These are phyloP conservation scores for Acrossocheilus fasciatus DNA, from an alignment of 2,797 vertebrate genomes.

Conservation along the genomic window DNA sequence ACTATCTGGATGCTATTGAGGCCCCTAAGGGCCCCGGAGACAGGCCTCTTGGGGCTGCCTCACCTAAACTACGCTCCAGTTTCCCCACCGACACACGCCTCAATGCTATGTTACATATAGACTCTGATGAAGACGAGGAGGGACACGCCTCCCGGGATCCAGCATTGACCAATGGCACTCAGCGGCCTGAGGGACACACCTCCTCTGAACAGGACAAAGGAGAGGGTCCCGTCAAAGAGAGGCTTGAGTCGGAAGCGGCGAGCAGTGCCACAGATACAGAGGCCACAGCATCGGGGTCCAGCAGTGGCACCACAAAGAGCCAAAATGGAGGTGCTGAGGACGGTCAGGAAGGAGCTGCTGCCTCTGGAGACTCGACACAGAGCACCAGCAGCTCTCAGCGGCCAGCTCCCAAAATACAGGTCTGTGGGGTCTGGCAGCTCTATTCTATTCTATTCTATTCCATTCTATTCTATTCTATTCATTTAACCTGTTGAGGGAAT, in stretches of 20 bases:
- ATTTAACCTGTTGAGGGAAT: not conserved
- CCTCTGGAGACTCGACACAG: constrained; percentile 54
- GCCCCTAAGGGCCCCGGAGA: constrained; percentile 75
- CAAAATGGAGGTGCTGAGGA: constrained; percentile 45
- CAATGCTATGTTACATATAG: constrained; percentile 96
- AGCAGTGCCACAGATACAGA: constrained; percentile 4
- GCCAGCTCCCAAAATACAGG: constrained; percentile 45
- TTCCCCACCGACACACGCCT: constrained; percentile 96
- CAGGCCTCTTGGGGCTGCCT: constrained; percentile 79
- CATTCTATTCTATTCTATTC: too few species aligned
- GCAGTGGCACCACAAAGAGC: constrained; percentile 14
- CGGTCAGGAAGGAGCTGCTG: constrained; percentile 57
- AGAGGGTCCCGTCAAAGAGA: not conserved
- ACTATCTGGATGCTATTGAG: constrained; percentile 90
- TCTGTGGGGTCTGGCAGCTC: constrained; percentile 8
- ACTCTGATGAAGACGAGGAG: constrained; percentile 96
- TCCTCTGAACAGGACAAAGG: constrained; percentile 34
- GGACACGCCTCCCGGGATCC: constrained; percentile 73
- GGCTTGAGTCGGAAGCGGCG: not conserved
- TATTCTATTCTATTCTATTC: not conserved
- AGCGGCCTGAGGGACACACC: not conserved
- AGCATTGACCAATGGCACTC: constrained; percentile 71
- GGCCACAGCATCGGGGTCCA: not conserved
- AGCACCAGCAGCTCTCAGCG: constrained; percentile 47
- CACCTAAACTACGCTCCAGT: constrained; percentile 92